Evolutionary conservation across 2,797 vertebrate genomes (phyloP).

Genomic region (Sebastes paucispinis): DNA sequence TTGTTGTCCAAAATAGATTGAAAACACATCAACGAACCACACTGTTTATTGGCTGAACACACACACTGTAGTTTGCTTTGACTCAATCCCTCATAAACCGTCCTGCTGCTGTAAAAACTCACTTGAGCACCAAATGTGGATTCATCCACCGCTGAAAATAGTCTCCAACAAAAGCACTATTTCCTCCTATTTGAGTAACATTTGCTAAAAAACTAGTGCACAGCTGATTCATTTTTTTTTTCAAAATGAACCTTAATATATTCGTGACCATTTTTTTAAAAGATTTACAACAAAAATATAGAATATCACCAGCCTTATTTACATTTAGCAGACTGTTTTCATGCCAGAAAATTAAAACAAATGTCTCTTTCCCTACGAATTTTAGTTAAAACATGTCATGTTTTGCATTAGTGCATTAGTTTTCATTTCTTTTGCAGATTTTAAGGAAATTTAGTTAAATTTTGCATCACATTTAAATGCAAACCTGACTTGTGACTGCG

Average conservation of each 20-base stretch:
- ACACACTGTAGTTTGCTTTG: not conserved
- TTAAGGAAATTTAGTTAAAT: not conserved
- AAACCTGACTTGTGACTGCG: not conserved
- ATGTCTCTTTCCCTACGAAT: not conserved
- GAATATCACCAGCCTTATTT: not conserved
- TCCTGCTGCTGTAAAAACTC: too few species aligned
- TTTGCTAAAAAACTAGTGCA: too few species aligned
- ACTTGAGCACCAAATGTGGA: too few species aligned
- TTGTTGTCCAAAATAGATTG: not conserved
- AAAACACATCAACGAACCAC: not conserved
- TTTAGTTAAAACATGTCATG: not conserved
- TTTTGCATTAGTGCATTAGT: not conserved
- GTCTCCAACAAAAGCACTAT: too few species aligned
- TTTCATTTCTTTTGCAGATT: not conserved
- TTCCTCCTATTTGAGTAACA: too few species aligned
- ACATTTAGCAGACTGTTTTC: not conserved
- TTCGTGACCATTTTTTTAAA: not conserved
- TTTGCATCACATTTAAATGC: not conserved
- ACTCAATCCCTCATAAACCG: not conserved
- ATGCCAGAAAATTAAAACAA: not conserved
- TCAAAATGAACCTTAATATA: not conserved
- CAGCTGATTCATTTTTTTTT: not conserved
- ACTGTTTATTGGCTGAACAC: not conserved
- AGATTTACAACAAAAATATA: not conserved
- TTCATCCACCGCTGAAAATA: too few species aligned